These are phyloP conservation scores for Sebastes vulpes DNA, from an alignment of 2,797 vertebrate species.

Conservation along the genomic window DNA sequence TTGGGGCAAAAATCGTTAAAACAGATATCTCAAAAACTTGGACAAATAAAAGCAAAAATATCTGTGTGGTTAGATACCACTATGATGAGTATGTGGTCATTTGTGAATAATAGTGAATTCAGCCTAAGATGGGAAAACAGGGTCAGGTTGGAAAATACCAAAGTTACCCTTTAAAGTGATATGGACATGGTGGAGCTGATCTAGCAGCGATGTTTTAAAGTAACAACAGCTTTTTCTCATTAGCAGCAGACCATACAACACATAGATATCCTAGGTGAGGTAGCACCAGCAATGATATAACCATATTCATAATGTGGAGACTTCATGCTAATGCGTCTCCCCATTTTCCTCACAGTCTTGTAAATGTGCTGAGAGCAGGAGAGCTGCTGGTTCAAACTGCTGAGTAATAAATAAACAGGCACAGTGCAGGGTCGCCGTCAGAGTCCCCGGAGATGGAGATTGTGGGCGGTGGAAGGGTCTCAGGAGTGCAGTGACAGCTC, in stretches of 20 bases:
- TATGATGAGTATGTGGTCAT: not conserved
- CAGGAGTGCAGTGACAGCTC: slow-evolving; percentile 47
- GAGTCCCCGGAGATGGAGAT: slow-evolving; percentile 3
- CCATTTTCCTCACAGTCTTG: not conserved
- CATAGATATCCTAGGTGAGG: not conserved
- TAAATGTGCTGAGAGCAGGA: not conserved
- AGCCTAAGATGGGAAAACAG: too few species aligned
- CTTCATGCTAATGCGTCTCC: not conserved
- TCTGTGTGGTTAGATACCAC: not conserved
- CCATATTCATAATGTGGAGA: not conserved
- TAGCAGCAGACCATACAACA: not conserved
- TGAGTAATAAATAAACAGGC: slow-evolving; percentile 45
- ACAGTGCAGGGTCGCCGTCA: not conserved
- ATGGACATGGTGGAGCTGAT: too few species aligned
- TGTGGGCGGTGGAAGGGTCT: slow-evolving; percentile 24
- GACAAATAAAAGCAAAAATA: not conserved
- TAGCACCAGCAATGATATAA: not conserved
- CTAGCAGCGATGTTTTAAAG: not conserved
- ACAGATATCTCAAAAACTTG: too few species aligned
- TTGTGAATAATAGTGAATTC: too few species aligned
- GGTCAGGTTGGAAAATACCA: too few species aligned
- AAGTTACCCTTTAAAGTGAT: too few species aligned
- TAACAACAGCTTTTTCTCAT: not conserved
- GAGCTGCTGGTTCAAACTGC: slow-evolving; percentile 14
- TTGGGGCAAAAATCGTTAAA: too few species aligned